Conservation (phyloP, 2,797 vertebrate species). For the Saxicola maurus region DNA sequence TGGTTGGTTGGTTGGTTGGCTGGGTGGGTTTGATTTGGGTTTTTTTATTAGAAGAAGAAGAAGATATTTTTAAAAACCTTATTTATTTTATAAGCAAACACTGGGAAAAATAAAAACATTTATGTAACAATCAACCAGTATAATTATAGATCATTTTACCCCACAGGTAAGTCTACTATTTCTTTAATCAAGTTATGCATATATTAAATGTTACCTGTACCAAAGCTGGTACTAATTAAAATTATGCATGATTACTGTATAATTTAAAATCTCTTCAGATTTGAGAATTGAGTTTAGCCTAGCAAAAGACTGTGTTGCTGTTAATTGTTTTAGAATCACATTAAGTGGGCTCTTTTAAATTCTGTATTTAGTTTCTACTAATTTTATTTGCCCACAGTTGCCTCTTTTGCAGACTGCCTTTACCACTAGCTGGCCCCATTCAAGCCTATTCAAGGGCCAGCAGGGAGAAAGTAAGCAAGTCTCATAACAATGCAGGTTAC, state of each 20-base stretch:
- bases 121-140: neutral
- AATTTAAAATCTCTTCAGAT: conserved; percentile 14
- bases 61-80: neutral
- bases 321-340: neutral
- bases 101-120: conserved; percentile 14
- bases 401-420: neutral
- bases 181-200: conserved; percentile 39
- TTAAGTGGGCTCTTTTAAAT: neutral
- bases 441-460: neutral
- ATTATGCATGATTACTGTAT: neutral
- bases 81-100: conserved; percentile 1
- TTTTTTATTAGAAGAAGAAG: neutral
- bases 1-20: neutral
- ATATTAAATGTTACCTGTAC: neutral
- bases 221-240: conserved; percentile 8
- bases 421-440: neutral
- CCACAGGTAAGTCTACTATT: conserved; percentile 8
- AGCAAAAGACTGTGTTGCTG: neutral
- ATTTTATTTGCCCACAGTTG: neutral
- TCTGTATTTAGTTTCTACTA: neutral
- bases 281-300: neutral
- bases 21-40: neutral
- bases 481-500: neutral
- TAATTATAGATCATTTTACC: conserved; percentile 32
- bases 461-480: neutral